phyloP scores from a whole-genome alignment of 2,113 vertebrate species.

The Setophaga kirtlandii region DNA sequence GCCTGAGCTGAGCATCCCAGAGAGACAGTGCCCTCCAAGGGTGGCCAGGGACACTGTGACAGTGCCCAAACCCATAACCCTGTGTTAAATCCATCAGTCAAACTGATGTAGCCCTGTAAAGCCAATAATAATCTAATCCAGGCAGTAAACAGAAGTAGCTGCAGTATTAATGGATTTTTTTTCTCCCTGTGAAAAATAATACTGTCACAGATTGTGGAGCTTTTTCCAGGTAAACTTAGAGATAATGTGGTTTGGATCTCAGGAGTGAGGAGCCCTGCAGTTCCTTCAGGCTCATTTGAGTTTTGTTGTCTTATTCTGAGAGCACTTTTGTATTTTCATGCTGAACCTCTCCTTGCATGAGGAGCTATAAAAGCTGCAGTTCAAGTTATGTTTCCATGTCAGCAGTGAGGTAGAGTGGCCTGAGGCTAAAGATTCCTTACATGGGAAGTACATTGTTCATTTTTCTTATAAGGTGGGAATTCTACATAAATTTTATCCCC shows the following conservation, averaged over 20 bases:
- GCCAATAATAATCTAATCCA: not conserved
- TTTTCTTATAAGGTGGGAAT: not conserved
- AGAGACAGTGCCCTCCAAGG: not conserved
- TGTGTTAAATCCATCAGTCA: not conserved
- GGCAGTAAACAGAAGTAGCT: not conserved
- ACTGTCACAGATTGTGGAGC: not conserved
- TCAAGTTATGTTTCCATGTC: not conserved
- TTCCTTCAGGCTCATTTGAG: not conserved
- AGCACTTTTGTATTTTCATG: not conserved
- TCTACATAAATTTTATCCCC: not conserved
- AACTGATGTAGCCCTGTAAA: not conserved
- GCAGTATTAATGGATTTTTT: not conserved
- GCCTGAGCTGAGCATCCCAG: not conserved
- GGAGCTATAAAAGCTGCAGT: not conserved
- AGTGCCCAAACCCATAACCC: not conserved
- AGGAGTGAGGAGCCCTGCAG: not conserved
- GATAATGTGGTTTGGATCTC: not conserved
- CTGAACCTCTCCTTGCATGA: not conserved
- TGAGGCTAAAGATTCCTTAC: not conserved
- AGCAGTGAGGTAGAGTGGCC: not conserved
- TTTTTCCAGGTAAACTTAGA: not conserved
- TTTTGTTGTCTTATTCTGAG: not conserved
- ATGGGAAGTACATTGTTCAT: fast-evolving
- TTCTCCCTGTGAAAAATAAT: not conserved
- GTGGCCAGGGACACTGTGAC: not conserved